A percentile compares a stretch with the other conserved stretches of the same genome.
Evolutionary conservation across 2,797 vertebrate genomes (phyloP).

Genomic region (Carcharodon carcharias): DNA sequence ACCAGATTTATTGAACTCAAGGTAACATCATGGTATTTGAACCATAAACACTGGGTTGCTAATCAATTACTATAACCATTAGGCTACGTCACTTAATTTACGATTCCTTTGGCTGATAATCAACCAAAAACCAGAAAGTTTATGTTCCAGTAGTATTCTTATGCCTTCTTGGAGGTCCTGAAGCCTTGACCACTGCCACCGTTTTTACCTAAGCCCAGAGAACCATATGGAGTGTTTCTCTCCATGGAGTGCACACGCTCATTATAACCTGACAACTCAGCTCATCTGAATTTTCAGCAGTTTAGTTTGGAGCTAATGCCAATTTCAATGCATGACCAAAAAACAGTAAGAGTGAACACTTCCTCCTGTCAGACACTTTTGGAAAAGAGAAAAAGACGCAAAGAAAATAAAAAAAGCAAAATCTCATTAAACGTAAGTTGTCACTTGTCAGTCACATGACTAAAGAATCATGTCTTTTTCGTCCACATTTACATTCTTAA

Average conservation of each 20-base stretch:
- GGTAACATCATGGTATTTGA: no score
- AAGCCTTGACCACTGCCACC: neutral
- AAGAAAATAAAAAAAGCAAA: neutral
- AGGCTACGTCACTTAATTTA: neutral
- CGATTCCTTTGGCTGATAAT: neutral
- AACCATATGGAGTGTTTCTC: neutral
- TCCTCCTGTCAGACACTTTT: neutral
- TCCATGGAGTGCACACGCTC: neutral
- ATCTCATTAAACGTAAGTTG: neutral
- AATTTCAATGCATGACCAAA: neutral
- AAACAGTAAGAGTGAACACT: neutral
- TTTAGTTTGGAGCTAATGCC: neutral
- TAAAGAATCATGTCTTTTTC: neutral
- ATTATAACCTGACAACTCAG: neutral
- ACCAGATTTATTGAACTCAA: neutral
- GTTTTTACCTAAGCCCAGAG: neutral
- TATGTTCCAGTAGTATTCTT: neutral
- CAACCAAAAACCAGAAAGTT: neutral
- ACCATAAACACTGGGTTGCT: neutral
- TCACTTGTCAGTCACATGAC: neutral
- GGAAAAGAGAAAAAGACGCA: neutral
- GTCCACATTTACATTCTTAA: neutral
- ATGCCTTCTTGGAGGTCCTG: neutral
- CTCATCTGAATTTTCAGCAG: neutral
- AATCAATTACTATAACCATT: neutral